A percentile compares a stretch with the other conserved stretches of the same genome.
phyloP scores from a whole-genome alignment of 1,140 invertebrate genomes.

The Antheraea mylitta region DNA sequence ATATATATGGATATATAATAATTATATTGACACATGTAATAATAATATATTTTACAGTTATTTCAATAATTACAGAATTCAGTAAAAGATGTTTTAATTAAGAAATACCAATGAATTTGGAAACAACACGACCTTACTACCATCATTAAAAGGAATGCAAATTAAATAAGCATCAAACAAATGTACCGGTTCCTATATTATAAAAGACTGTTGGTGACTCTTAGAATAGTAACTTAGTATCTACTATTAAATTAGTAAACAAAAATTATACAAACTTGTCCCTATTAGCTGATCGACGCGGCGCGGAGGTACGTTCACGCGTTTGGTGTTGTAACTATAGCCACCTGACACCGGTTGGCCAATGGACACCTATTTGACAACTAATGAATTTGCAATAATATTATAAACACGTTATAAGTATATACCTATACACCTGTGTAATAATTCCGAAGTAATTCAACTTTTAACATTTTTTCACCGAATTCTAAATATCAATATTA shows the following conservation, averaged over 20 bases:
- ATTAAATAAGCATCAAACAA: background rate
- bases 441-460: no score
- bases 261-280: background rate
- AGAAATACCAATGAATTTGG: no score
- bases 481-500: no score
- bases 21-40: no score
- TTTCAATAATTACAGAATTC: no score
- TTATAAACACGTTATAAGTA: background rate
- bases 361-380: constrained; percentile 10
- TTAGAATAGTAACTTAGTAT: background rate
- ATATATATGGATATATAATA: no score
- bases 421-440: no score
- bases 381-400: constrained; percentile 10
- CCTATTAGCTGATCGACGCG: background rate
- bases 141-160: no score
- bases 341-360: constrained; percentile 10
- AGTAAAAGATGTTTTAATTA: no score
- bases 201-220: background rate
- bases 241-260: background rate
- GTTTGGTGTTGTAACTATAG: constrained; percentile 3
- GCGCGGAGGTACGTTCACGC: background rate
- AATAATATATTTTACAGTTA: no score
- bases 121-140: no score
- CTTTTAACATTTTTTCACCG: no score
- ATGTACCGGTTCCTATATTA: background rate